Conservation (phyloP, 2,113 vertebrate species). For the Thryonomys swinderianus region DNA sequence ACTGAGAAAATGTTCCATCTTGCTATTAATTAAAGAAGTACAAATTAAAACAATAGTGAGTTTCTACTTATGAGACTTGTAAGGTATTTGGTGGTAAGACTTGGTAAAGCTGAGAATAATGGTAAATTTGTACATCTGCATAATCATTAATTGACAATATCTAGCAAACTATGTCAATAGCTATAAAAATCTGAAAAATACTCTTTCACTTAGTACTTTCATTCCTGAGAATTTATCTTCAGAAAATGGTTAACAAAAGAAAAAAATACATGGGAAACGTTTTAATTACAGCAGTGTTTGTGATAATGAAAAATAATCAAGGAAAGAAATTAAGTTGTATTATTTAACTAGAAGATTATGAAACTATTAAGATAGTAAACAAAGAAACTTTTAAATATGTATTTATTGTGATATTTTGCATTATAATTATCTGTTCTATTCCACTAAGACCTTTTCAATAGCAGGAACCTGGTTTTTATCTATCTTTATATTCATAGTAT, state of each 20-base stretch:
- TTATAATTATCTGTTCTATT: conserved; percentile 69
- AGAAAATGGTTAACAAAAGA: conserved; percentile 56
- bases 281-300: conserved; percentile 45
- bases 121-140: conserved; percentile 23
- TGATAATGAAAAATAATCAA: conserved; percentile 68
- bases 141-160: conserved; percentile 31
- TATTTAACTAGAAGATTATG: conserved; percentile 43
- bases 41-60: conserved; percentile 19
- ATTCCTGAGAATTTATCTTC: conserved; percentile 53
- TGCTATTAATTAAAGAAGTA: conserved; percentile 54
- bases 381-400: conserved; percentile 52
- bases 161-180: conserved; percentile 34
- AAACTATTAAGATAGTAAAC: conserved; percentile 66
- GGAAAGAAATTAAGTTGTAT: conserved; percentile 60
- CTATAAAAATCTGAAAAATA: conserved; percentile 57
- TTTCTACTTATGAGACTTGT: conserved; percentile 47
- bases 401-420: conserved; percentile 50
- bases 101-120: conserved; percentile 7
- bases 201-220: conserved; percentile 43
- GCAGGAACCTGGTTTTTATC: conserved; percentile 58
- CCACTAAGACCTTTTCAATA: conserved; percentile 50
- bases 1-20: conserved; percentile 20
- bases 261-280: neutral
- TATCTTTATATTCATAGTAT: conserved; percentile 56
- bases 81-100: conserved; percentile 33